A percentile compares a stretch with the other conserved stretches of the same genome.
Conservation (phyloP, 2,797 vertebrate species). For the Propithecus deckenii region DNA sequence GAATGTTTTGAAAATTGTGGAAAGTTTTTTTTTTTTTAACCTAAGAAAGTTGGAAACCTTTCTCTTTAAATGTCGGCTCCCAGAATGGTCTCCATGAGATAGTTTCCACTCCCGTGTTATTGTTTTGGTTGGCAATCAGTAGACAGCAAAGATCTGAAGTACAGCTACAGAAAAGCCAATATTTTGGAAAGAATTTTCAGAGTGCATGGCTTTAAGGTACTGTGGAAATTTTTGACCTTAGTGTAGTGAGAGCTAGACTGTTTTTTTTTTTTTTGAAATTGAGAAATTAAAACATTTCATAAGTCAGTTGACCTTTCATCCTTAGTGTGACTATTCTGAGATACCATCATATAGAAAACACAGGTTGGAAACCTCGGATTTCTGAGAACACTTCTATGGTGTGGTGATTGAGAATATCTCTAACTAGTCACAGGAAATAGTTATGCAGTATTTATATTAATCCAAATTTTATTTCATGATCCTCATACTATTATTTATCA, state of each 20-base stretch:
- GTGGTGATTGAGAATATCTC: not conserved
- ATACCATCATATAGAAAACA: not conserved
- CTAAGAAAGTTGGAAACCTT: slow-evolving; percentile 79
- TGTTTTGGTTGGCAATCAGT: slow-evolving; percentile 82
- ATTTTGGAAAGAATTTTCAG: slow-evolving; percentile 75
- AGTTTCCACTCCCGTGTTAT: slow-evolving; percentile 77
- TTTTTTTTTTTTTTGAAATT: slow-evolving; percentile 3
- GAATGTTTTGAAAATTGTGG: slow-evolving; percentile 72
- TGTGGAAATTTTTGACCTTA: slow-evolving; percentile 59
- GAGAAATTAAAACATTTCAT: not conserved
- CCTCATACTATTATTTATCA: not conserved
- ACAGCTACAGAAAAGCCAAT: slow-evolving; percentile 79
- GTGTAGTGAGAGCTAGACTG: not conserved
- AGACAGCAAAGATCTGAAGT: slow-evolving; percentile 71
- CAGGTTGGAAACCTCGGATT: not conserved
- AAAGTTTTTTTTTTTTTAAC: slow-evolving; percentile 69
- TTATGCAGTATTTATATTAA: not conserved
- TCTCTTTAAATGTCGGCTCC: slow-evolving; percentile 77
- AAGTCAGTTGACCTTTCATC: not conserved
- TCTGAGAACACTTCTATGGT: not conserved
- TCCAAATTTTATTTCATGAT: not conserved
- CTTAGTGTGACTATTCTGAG: not conserved
- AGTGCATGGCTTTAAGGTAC: slow-evolving; percentile 58
- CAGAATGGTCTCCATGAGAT: slow-evolving; percentile 73
- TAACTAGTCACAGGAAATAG: not conserved